phyloP scores from a whole-genome alignment of 2,113 vertebrate species.

The Sterna hirundo region DNA sequence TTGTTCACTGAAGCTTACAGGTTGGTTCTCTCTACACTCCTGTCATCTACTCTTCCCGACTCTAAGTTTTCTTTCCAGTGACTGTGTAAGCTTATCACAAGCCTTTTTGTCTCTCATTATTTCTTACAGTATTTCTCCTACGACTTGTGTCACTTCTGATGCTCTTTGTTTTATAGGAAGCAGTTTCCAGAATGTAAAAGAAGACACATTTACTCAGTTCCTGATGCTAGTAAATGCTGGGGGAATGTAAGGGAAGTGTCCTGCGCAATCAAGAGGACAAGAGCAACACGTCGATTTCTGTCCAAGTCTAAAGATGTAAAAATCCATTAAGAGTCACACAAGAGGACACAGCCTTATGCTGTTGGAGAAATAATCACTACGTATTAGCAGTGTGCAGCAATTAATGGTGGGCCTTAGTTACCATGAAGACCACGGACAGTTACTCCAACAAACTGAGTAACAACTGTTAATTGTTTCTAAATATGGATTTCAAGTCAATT shows the following conservation, averaged over 20 bases:
- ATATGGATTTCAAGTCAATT: slow-evolving; percentile 7
- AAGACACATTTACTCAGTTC: not conserved
- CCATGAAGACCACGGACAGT: not conserved
- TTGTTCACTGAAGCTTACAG: not conserved
- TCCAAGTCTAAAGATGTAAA: not conserved
- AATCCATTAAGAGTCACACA: not conserved
- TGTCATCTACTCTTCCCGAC: not conserved
- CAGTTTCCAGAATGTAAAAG: not conserved
- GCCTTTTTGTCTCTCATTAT: not conserved
- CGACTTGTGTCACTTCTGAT: not conserved
- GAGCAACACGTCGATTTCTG: not conserved
- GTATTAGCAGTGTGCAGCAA: not conserved
- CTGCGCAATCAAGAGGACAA: not conserved
- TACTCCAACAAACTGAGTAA: slow-evolving; percentile 1
- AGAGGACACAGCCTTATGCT: not conserved
- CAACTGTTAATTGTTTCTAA: slow-evolving; percentile 13
- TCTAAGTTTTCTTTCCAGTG: not conserved
- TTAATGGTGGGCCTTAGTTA: not conserved
- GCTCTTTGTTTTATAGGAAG: not conserved
- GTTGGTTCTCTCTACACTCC: not conserved
- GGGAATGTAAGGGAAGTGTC: not conserved
- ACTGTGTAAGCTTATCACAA: not conserved
- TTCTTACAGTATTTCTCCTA: not conserved
- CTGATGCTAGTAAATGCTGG: not conserved
- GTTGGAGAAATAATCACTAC: slow-evolving; percentile 31